Base-by-base conservation (phyloP, 2,888 invertebrate genomes). In the Leptodirus hochenwartii region DNA sequence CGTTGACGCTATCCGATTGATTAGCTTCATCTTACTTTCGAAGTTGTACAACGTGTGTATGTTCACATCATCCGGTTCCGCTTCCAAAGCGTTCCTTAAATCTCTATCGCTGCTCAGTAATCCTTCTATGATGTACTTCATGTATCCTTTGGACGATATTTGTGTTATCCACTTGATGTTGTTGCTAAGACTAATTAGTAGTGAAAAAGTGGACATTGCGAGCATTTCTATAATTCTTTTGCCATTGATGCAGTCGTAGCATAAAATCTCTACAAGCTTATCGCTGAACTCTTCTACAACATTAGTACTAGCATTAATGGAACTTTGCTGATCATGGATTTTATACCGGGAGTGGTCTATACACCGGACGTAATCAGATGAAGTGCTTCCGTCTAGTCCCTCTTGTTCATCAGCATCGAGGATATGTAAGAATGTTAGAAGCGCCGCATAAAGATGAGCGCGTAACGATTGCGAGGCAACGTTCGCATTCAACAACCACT, bases 221-320 rank as follows among this genome's bases (percentile, higher is more conserved):
- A 87, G 62, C 77, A 90, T 85, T 54, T 84, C 74, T 45, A 84
- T 84, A 8, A 91, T 76, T 41, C 88, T 84, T 47, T 87, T 85
- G 0, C 85, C 85, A 2, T 81, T 78, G 6, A 81, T 78, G 34
- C 81, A 81, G 54, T 91, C 90, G 30, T 81, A 72, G 41, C 87
- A 85, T 30, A 90, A 54, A 17, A 73, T 72, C 41, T 81, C 75
- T 47, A 85, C 73, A 26, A 90, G 52, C 45, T 75, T 74, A 38
- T 82, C 80, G 0, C 87, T 85, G 41, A 81, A 84, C 4, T 71
- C 66, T 11, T 67, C 61, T 14, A 87, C 62, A 0, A 74, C 66
- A 37, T 71, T 67, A 12, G 69, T 57, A 2, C 71, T 47, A 24
- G 51, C 43, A 22, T 58, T 36, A 14, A 62, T 59, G 0, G 54